Evolutionary conservation across 2,797 vertebrate species (phyloP), one percentile per base, ranked within the genome.

Genomic region (Glossophaga mutica): DNA sequence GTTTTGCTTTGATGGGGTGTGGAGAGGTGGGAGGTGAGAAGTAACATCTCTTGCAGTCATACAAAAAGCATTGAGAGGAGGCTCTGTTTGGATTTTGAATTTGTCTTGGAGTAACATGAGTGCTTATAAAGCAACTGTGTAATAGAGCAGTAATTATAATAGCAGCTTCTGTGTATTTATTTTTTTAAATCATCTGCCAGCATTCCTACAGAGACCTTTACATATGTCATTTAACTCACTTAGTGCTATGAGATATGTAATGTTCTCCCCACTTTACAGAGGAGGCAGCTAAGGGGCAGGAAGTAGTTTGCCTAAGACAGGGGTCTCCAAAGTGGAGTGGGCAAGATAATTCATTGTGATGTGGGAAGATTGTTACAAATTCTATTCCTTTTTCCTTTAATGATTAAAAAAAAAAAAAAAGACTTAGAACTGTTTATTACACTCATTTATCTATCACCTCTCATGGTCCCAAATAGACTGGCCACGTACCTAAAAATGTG

Each of bases 1-100:
- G 59, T 82, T 91, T 65, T 74, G 55, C 71, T 70, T 94, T 50
- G 16, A 10, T 21, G 12, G 34, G 62, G 46, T 46, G 0, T 8
- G 18, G 21, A 12, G 46, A 92, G 67, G 57, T 73, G 2, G 52
- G 70, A 94, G 62, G 57, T 83, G 5, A 76, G 24, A 81, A 95
- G 46, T 21, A 57, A 15, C 1, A n/a, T 79, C 2, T 76, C 91
- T 87, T 15, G 12, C 18, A 67, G 50, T 79, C 73, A 39, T 34
- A 24, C 21, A 71, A 79, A 76, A 14, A 87, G 16, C n/a, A 67
- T 0, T 42, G 34, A 90, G 29, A 90, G 65, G 39, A 85, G 37
- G 10, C 82, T 91, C 86, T 37, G 21, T 92, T 87, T 67, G 9
- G 19, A 81, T 81, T 95, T 96, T 86, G 42, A 90, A 77, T 85